A percentile compares a stretch with the other conserved stretches of the same genome.
phyloP scores from a whole-genome alignment of 2,888 invertebrate species.

The Ctenicera cuprea region DNA sequence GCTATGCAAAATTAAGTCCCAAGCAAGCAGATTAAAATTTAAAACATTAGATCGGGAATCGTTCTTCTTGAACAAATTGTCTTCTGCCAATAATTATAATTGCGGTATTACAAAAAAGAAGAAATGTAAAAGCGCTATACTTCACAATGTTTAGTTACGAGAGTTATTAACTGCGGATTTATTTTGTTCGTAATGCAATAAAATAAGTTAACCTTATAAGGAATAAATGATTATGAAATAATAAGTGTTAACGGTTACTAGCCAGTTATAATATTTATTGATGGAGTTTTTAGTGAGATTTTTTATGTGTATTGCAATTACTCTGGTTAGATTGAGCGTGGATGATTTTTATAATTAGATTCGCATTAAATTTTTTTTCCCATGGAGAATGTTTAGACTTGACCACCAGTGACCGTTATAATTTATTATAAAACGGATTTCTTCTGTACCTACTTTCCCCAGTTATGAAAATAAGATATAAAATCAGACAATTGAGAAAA shows the following conservation, averaged over 20 bases:
- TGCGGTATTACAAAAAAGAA: constrained; percentile 1
- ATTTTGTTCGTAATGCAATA: constrained; percentile 15
- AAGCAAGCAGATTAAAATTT: constrained; percentile 6
- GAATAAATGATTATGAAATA: constrained; percentile 6
- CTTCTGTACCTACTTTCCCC: too few relatives aligned
- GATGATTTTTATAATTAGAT: too few relatives aligned
- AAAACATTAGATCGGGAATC: constrained; percentile 8
- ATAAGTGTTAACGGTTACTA: neutral
- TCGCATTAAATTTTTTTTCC: too few relatives aligned
- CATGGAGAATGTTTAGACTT: too few relatives aligned
- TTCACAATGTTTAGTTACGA: neutral
- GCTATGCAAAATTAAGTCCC: constrained; percentile 20
- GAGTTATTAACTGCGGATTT: neutral
- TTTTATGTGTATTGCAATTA: too few relatives aligned
- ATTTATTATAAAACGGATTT: too few relatives aligned
- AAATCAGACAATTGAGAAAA: too few relatives aligned
- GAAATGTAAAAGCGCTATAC: constrained; percentile 9
- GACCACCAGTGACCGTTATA: too few relatives aligned
- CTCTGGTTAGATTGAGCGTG: too few relatives aligned
- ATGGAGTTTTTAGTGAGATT: too few relatives aligned
- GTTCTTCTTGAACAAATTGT: constrained; percentile 2
- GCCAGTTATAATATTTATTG: too few relatives aligned
- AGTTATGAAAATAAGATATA: too few relatives aligned
- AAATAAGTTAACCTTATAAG: constrained; percentile 13
- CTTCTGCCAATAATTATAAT: constrained; percentile 13